Evolutionary conservation across 2,888 invertebrate species (phyloP), one percentile per base, ranked within the genome.

Genomic region (Chrysolina oricalcia): DNA sequence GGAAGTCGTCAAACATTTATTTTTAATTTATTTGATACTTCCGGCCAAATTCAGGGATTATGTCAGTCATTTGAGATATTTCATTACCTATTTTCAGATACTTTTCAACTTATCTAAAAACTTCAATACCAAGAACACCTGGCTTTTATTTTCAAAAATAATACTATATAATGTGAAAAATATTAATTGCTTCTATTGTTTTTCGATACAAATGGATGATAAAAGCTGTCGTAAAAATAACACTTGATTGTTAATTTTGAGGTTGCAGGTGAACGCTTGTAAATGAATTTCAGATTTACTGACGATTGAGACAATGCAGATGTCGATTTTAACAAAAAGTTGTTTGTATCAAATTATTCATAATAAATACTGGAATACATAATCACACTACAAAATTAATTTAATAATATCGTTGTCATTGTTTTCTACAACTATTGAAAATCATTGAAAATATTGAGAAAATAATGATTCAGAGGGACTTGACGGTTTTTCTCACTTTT

Each of bases 111-210:
- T 19, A 19, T 50, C 19, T 50, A 19, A 2, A n/a, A 19, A 3
- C 2, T 4, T 43, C 1, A 43, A 19, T 50, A 50, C 50, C 50
- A 6, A 9, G 19, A 43, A 66, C 66, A 66, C 66, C 66, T 66
- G 66, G 15, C n/a, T 48, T 66, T 66, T 66, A 66, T 66, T 66
- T 15, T 15, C 66, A n/a, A 27, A 43, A 46, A 46, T n/a, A n/a
- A n/a, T n/a, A 21, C 43, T 43, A 19, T 17, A 43, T 43, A 43
- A 0, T 17, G 17, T 1, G 15, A 27, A 63, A 17, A 63, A 17
- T 65, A 43, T n/a, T n/a, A n/a, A n/a, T 21, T 43, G 23, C 41
- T 46, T 11, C 11, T 3, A 15, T 63, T 40, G 27, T 63, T n/a
- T n/a, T 62, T 13, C n/a, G 4, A 35, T 27, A 13, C 41, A 4